Conservation (phyloP, 64 coral and sea anemone genomes). For the Pachyseris speciosa region DNA sequence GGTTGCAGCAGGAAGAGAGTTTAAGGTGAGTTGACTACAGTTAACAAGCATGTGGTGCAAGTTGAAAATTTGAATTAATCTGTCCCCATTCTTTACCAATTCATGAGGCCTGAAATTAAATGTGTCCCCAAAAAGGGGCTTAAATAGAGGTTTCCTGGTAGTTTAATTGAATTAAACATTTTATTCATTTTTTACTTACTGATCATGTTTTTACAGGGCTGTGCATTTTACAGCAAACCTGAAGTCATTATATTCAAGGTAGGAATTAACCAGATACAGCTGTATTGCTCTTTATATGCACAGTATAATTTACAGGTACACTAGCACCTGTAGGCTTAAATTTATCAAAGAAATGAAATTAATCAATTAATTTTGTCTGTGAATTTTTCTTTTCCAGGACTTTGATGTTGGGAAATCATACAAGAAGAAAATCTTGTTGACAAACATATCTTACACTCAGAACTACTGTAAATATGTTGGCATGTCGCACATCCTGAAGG, state of each 20-base stretch:
- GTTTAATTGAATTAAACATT: too few relatives aligned
- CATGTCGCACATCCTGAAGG: constrained; percentile 95
- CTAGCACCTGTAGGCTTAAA: too few relatives aligned
- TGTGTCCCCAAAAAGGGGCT: too few relatives aligned
- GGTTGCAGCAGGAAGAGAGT: constrained; percentile 95
- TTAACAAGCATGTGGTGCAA: too few relatives aligned
- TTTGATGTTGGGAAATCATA: constrained; percentile 97
- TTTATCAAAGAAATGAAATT: not conserved
- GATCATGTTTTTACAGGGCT: constrained; percentile 75
- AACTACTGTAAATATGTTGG: constrained; percentile 99
- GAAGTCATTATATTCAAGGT: constrained; percentile 98
- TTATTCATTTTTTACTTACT: constrained; percentile 1
- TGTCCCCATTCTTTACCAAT: too few relatives aligned
- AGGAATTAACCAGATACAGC: too few relatives aligned
- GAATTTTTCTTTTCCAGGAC: constrained; percentile 67
- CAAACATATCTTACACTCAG: constrained; percentile 98
- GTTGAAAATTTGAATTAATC: too few relatives aligned
- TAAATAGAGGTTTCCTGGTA: not conserved
- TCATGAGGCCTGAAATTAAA: too few relatives aligned
- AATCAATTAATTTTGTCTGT: not conserved
- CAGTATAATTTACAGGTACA: too few relatives aligned
- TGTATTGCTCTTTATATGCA: too few relatives aligned
- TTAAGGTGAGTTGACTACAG: constrained; percentile 70
- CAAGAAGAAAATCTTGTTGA: constrained; percentile 94
- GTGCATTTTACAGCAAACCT: constrained; percentile 98